phyloP scores from a whole-genome alignment of 2,113 vertebrate genomes.

The Sylvia atricapilla region DNA sequence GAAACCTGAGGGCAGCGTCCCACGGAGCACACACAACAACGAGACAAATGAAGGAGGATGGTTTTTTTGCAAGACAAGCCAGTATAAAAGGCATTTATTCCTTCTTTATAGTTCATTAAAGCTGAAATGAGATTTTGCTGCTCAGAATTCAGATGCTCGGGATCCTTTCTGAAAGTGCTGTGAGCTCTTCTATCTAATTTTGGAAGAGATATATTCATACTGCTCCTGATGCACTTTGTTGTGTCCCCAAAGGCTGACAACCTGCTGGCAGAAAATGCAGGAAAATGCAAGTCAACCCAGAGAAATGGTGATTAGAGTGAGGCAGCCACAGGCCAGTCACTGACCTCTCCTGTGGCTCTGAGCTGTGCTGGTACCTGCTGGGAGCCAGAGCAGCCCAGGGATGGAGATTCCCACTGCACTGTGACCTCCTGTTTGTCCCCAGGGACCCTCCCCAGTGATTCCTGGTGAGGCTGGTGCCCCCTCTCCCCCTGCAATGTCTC shows the following conservation, averaged over 20 bases:
- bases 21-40: accelerated
- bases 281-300: background rate
- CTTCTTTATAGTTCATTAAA: background rate
- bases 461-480: background rate
- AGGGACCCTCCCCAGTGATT: background rate
- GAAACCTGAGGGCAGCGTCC: background rate
- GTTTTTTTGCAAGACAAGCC: background rate
- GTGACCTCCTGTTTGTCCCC: too few species aligned
- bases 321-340: background rate
- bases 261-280: background rate
- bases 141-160: background rate
- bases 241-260: background rate
- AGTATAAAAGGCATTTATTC: background rate
- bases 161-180: background rate
- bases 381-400: background rate
- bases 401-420: background rate
- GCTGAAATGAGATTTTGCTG: background rate
- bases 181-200: background rate
- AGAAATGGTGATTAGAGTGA: background rate
- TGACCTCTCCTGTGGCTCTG: background rate
- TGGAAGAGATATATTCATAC: background rate
- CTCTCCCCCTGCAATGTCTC: background rate
- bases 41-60: background rate
- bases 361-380: background rate
- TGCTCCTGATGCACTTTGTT: background rate